phyloP scores from a whole-genome alignment of 2,888 invertebrate species.

The Chorisops tibialis region DNA sequence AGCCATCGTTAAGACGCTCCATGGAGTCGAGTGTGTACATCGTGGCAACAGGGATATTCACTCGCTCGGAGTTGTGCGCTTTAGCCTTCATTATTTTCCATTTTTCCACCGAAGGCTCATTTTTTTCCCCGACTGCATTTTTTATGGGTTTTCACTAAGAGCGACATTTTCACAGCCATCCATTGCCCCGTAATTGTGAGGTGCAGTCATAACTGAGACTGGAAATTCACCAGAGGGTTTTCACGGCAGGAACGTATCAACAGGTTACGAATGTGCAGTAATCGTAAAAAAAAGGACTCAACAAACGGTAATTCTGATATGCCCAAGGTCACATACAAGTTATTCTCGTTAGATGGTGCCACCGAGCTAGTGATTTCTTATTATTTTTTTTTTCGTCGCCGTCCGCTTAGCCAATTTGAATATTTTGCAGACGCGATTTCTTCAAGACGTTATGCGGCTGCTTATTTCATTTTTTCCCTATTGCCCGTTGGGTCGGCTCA shows the following conservation, averaged over 20 bases:
- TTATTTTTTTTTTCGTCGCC: neutral
- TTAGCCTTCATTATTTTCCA: slow-evolving; percentile 33
- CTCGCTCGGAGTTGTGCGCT: slow-evolving; percentile 24
- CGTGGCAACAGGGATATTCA: neutral
- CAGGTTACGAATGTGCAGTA: slow-evolving; percentile 29
- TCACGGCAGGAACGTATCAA: slow-evolving; percentile 32
- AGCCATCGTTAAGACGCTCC: slow-evolving; percentile 28
- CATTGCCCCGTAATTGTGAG: slow-evolving; percentile 8
- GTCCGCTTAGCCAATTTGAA: slow-evolving; percentile 22
- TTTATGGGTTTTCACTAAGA: slow-evolving; percentile 5
- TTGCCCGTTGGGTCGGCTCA: neutral
- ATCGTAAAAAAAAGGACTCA: slow-evolving; percentile 27
- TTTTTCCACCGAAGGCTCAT: slow-evolving; percentile 33
- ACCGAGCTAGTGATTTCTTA: neutral
- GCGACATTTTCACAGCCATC: slow-evolving; percentile 23
- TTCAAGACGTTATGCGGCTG: no score
- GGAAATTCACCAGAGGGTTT: slow-evolving; percentile 23
- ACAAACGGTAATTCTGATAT: slow-evolving; percentile 28
- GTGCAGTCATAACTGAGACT: slow-evolving; percentile 17
- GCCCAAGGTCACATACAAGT: slow-evolving; percentile 28
- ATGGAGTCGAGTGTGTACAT: neutral
- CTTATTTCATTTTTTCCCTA: slow-evolving; percentile 2
- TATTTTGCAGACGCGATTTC: slow-evolving; percentile 13
- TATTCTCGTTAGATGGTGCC: slow-evolving; percentile 1
- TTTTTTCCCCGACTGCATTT: slow-evolving; percentile 24